Conservation (phyloP, 2,113 vertebrate species). For the Syngnathus scovelli region DNA sequence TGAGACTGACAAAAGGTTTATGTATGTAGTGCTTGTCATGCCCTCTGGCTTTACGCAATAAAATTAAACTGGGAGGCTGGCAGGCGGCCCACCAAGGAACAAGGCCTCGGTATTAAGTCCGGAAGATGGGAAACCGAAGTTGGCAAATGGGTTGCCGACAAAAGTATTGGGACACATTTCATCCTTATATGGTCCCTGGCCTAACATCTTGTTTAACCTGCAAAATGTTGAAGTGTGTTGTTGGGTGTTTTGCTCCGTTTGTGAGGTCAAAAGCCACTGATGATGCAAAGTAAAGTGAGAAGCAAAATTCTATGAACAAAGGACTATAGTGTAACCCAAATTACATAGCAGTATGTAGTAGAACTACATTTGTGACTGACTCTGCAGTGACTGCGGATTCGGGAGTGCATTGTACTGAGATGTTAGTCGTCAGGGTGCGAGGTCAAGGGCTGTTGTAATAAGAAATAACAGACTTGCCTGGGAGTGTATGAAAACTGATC, state of each 20-base stretch:
- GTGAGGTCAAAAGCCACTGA: background rate
- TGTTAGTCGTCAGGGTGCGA: slow-evolving; percentile 30
- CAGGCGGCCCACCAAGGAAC: slow-evolving; percentile 57
- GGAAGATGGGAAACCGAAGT: background rate
- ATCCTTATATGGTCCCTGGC: background rate
- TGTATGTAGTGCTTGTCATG: slow-evolving; percentile 27
- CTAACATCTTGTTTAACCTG: too few species aligned
- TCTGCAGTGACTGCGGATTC: slow-evolving; percentile 39
- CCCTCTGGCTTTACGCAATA: slow-evolving; percentile 53
- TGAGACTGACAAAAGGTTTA: slow-evolving; percentile 44
- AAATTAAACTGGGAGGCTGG: slow-evolving; percentile 53
- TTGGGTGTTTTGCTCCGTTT: background rate
- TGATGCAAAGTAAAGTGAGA: background rate
- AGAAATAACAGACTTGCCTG: slow-evolving; percentile 27
- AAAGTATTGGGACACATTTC: slow-evolving; percentile 26
- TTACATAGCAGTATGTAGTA: background rate
- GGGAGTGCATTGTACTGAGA: slow-evolving; percentile 40
- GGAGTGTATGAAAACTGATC: slow-evolving; percentile 19
- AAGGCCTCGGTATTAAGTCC: slow-evolving; percentile 48
- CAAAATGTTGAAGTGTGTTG: background rate
- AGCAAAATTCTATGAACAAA: background rate
- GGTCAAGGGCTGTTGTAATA: slow-evolving; percentile 48
- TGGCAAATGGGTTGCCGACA: slow-evolving; percentile 16
- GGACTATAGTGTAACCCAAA: background rate
- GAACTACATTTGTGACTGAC: background rate